Evolutionary conservation across 2,888 invertebrate species (phyloP), one percentile per base, ranked within the genome.

Genomic region (Busseola fusca): DNA sequence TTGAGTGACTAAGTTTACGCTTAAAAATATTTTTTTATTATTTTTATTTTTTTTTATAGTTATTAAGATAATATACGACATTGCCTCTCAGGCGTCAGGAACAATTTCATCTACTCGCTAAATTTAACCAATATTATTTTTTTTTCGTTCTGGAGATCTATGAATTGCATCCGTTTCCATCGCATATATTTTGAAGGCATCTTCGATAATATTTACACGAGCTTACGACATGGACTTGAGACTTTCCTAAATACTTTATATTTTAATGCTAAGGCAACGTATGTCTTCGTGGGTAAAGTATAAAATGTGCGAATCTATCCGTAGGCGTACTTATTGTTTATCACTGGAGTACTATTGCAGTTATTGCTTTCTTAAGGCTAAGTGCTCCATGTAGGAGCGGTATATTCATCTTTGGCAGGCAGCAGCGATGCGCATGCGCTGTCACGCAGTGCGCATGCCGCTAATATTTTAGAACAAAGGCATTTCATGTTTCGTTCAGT

Each of bases 51-150:
- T 90, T 90, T 90, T 90, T 89, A 91, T 92, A 87, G 90, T 89
- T 90, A 91, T 91, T 91, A 91, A 93, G 93, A 94, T 93, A 94
- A 94, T 93, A 94, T 93, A 94, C 91, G 92, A 92, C 91, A 89
- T 91, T 94, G 95, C 95, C 95, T 95, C 94, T 88, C 89, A 95
- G 95, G 95, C 95, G 90, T 93, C 95, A 95, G 95, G 95, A 95
- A 95, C 95, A 95, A 94, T 94, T 94, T 94, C 91, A 92, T 91
- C 95, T 95, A 95, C 95, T 90, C 93, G 91, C 95, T 95, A 95
- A 50, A 92, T 87, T 92, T 93, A 91, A 94, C 93, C 93, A 92
- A 94, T 88, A n/a, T 48, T 48, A 48, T 88, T 80, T 72, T 88
- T n/a, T 89, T 87, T 86, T 90, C 88, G 86, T 92, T 90, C 87